These are phyloP conservation scores for Panthera leo DNA, from an alignment of 2,113 vertebrate species.

Conservation along the genomic window DNA sequence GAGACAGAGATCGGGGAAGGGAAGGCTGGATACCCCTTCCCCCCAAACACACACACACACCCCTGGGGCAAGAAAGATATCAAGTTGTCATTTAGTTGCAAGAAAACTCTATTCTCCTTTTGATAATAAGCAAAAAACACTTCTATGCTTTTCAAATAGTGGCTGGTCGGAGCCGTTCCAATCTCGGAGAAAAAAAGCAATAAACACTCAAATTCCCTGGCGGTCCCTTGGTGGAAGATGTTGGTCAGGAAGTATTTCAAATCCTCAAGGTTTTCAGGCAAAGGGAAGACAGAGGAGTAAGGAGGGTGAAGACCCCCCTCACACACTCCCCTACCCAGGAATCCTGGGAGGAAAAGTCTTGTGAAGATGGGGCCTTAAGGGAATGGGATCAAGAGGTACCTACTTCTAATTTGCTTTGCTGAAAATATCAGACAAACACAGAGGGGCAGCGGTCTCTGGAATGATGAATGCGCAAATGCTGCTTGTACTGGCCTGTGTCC, in stretches of 20 bases:
- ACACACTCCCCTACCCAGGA: too few species aligned
- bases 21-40: neutral
- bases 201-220: constrained; percentile 31
- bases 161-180: neutral
- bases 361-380: neutral
- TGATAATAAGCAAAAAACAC: constrained; percentile 53
- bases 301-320: neutral
- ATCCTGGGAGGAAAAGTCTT: neutral
- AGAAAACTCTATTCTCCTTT: constrained; percentile 46
- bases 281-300: neutral
- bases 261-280: neutral
- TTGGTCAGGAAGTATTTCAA: neutral
- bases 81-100: constrained; percentile 57
- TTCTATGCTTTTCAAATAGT: neutral
- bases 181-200: constrained; percentile 48
- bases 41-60: neutral
- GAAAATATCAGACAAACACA: too few species aligned
- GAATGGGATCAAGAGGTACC: neutral
- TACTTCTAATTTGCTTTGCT: neutral
- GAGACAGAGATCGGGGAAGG: neutral
- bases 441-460: neutral
- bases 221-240: neutral
- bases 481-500: neutral
- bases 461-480: fast-evolving
- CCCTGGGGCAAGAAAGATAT: neutral